phyloP scores from a whole-genome alignment of 2,797 vertebrate genomes.

The Rhinichthys osculus region DNA sequence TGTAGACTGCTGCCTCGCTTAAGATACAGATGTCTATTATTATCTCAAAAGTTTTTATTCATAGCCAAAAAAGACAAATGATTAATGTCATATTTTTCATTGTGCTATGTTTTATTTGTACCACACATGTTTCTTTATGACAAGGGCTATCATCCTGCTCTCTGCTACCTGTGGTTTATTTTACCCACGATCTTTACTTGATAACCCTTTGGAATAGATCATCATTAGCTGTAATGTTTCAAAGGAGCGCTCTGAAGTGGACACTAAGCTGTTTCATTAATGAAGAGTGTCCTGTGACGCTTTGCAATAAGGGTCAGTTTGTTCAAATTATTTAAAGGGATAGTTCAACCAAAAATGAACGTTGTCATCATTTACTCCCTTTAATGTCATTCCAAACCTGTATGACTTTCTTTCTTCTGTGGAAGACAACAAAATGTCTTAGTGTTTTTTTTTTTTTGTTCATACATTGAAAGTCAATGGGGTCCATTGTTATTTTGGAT shows the following conservation, averaged over 20 bases:
- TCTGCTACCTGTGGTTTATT: slow-evolving; percentile 52
- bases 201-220: background rate
- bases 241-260: slow-evolving; percentile 52
- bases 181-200: slow-evolving; percentile 31
- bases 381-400: background rate
- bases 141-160: slow-evolving; percentile 69
- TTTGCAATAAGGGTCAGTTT: slow-evolving; percentile 12
- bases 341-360: background rate
- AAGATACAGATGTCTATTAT: slow-evolving; percentile 38
- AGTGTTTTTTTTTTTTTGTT: background rate
- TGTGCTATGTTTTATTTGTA: slow-evolving; percentile 45
- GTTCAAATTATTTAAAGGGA: background rate
- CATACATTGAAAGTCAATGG: background rate
- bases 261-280: slow-evolving; percentile 43
- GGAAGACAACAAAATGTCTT: background rate
- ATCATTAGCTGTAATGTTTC: background rate
- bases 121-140: slow-evolving; percentile 54
- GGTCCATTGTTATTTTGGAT: background rate
- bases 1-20: slow-evolving; percentile 46
- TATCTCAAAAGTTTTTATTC: slow-evolving; percentile 44
- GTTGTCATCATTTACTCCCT: background rate
- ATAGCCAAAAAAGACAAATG: slow-evolving; percentile 49
- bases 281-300: slow-evolving; percentile 49
- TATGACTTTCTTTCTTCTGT: background rate
- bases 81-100: slow-evolving; percentile 36